Evolutionary conservation across 1,140 invertebrate species (phyloP), one percentile per base, ranked within the genome.

Genomic region (Ceratoteleas bidentatus): DNA sequence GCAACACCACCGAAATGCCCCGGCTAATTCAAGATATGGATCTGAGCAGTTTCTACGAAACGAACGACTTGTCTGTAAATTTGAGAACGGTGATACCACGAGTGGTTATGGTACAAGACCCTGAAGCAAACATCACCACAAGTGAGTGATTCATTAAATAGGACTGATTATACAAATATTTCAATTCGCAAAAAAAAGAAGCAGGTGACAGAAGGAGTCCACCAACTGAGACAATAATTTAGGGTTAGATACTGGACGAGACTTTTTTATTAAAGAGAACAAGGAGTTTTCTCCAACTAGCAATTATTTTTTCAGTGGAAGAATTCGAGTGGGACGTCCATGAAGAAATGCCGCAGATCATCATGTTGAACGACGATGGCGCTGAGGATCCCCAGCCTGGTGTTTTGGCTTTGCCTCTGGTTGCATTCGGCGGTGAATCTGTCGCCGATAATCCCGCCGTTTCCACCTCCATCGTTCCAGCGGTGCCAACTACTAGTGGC

Each of bases 21-120:
- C 87, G 58, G n/a, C 84, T 92, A 32, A 91, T 92, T 24, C 91
- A 91, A 45, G 95, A 96, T 86, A 92, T 94, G 84, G 93, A 96
- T 82, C 92, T 96, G 47, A 87, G 90, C 33, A 93, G 94, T 64
- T 97, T 96, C 94, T 98, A 95, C 91, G 92, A 94, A 40, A 94
- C 94, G 11, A 94, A 96, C 85, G 94, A 94, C 87, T 92, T 98
- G 33, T 94, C 95, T 43, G 94, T 95, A 84, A 98, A 98, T 93
- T 92, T 97, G 36, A 38, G n/a, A n/a, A n/a, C n/a, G n/a, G n/a
- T n/a, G n/a, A n/a, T n/a, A n/a, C n/a, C n/a, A n/a, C n/a, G n/a
- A n/a, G n/a, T n/a, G n/a, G n/a, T n/a, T n/a, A n/a, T n/a, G n/a
- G n/a, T n/a, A n/a, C n/a, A n/a, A n/a, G n/a, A n/a, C n/a, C n/a